Evolutionary conservation across 2,113 vertebrate genomes (phyloP).

Genomic region (Tamias sibiricus): DNA sequence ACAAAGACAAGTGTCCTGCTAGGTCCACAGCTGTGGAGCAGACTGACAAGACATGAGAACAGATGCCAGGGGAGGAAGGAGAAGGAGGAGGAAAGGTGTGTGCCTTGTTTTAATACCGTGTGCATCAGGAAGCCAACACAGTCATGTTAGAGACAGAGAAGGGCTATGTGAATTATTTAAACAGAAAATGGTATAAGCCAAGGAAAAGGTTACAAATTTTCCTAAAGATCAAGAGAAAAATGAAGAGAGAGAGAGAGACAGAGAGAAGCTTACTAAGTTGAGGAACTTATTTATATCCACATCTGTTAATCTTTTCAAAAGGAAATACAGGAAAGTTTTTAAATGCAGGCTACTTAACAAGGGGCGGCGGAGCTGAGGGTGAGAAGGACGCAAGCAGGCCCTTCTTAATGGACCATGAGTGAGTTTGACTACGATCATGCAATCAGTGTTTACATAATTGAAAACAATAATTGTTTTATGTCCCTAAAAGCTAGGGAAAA

Average conservation of each 20-base stretch:
- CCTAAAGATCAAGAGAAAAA: neutral
- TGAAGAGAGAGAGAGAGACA: neutral
- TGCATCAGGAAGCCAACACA: too few species aligned
- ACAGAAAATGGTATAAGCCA: neutral
- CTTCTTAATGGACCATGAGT: neutral
- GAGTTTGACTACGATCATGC: neutral
- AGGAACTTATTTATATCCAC: neutral
- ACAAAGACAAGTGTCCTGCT: too few species aligned
- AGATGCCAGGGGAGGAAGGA: too few species aligned
- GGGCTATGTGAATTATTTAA: neutral
- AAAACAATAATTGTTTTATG: neutral
- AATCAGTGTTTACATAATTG: neutral
- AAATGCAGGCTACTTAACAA: neutral
- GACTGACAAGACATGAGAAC: too few species aligned
- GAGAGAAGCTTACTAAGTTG: neutral
- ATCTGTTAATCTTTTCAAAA: neutral
- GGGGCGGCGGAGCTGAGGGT: neutral
- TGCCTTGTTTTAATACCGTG: too few species aligned
- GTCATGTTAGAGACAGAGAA: neutral
- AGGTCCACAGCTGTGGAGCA: too few species aligned
- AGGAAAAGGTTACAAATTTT: neutral
- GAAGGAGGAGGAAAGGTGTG: too few species aligned
- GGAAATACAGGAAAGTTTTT: neutral
- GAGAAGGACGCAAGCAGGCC: too few species aligned
- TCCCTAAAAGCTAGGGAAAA: neutral